A percentile compares a stretch with the other conserved stretches of the same genome.
These are phyloP conservation scores for Epizoanthus stellaris DNA, from an alignment of 92 coral and sea anemone species.

Conservation along the genomic window DNA sequence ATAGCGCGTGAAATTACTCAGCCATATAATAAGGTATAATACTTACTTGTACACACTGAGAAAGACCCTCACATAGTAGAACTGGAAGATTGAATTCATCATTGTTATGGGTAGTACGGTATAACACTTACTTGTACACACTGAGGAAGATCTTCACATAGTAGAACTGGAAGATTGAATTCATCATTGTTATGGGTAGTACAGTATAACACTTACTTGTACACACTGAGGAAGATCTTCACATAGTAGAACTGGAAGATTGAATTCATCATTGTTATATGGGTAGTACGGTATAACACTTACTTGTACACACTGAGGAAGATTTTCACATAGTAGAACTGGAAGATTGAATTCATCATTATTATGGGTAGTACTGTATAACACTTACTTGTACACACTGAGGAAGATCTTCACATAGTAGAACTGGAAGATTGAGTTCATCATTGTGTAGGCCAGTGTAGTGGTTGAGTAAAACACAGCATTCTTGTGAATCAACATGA, in stretches of 20 bases:
- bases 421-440: conserved; percentile 90
- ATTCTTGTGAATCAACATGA: conserved; percentile 66
- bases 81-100: too few relatives aligned
- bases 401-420: conserved; percentile 93
- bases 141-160: conserved; percentile 87
- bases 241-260: conserved; percentile 90
- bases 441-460: conserved; percentile 82
- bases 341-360: too few relatives aligned
- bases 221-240: too few relatives aligned
- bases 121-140: conserved; percentile 76
- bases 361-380: too few relatives aligned
- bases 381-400: conserved; percentile 83
- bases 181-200: conserved; percentile 63
- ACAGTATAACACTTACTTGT: too few relatives aligned
- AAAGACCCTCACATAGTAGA: conserved; percentile 63
- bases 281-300: too few relatives aligned
- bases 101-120: too few relatives aligned
- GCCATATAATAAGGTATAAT: too few relatives aligned
- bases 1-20: too few relatives aligned
- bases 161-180: conserved; percentile 87
- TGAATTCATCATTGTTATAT: conserved; percentile 75
- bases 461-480: conserved; percentile 89
- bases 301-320: too few relatives aligned
- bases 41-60: conserved; percentile 88
- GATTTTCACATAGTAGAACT: conserved; percentile 41